Percentiles rank a stretch among this genome's conserved stretches.
phyloP scores from a whole-genome alignment of 2,797 vertebrate genomes.

The Sciurus carolinensis region DNA sequence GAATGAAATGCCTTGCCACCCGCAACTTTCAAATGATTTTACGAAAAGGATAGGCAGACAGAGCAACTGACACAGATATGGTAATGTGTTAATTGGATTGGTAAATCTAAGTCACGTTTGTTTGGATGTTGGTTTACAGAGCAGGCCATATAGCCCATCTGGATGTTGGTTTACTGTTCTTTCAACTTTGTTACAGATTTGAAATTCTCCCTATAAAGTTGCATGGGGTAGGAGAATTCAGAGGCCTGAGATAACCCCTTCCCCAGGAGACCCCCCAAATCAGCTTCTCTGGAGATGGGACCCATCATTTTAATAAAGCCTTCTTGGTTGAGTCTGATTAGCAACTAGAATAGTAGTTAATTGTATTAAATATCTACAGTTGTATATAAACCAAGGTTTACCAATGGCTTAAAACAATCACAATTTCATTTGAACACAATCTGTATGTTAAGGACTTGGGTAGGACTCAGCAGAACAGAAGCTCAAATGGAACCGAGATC shows the following conservation, averaged over 20 bases:
- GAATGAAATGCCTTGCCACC: not conserved
- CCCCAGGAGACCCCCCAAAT: not conserved
- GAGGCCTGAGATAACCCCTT: not conserved
- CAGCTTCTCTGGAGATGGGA: not conserved
- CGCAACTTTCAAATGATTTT: conserved; percentile 2
- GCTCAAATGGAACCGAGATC: not conserved
- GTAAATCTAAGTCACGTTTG: not conserved
- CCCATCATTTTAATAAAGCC: not conserved
- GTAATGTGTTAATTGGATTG: not conserved
- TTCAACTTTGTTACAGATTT: not conserved
- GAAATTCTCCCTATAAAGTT: not conserved
- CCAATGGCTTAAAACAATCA: not conserved
- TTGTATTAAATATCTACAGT: not conserved
- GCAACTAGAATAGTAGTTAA: not conserved
- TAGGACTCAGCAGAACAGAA: not conserved
- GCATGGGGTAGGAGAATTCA: not conserved
- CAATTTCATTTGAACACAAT: not conserved
- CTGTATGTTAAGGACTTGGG: not conserved
- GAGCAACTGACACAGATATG: not conserved
- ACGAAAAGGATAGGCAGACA: not conserved
- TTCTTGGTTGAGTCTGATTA: not conserved
- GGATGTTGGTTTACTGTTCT: not conserved
- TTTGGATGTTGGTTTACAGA: not conserved
- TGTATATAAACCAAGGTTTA: not conserved
- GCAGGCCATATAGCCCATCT: not conserved